A percentile compares a stretch with the other conserved stretches of the same genome.
These are phyloP conservation scores for Harpalus rubripes DNA, from an alignment of 2,888 invertebrate genomes.

Conservation along the genomic window DNA sequence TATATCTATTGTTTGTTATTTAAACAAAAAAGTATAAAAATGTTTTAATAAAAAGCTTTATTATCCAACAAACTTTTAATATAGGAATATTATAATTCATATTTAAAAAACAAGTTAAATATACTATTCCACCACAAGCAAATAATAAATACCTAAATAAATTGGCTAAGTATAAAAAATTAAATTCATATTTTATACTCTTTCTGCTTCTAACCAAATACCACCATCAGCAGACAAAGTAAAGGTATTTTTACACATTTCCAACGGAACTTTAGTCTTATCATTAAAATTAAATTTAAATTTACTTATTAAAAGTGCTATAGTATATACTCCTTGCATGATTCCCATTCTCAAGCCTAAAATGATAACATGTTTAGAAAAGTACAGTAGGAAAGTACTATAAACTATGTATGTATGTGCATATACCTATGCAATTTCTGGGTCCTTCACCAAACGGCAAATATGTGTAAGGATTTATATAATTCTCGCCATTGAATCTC, in stretches of 20 bases:
- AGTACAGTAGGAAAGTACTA: neutral
- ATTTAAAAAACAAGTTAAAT: too few species aligned
- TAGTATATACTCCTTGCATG: conserved; percentile 46
- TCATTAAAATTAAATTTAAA: conserved; percentile 54
- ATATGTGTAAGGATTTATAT: conserved; percentile 54
- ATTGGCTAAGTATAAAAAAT: neutral
- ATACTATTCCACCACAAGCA: too few species aligned
- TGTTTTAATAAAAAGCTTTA: too few species aligned
- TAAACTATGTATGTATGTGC: too few species aligned
- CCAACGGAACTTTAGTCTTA: conserved; percentile 37
- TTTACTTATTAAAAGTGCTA: conserved; percentile 45
- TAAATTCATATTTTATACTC: neutral
- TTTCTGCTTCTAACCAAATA: conserved; percentile 56
- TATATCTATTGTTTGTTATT: too few species aligned
- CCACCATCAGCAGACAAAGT: conserved; percentile 50
- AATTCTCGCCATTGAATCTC: conserved; percentile 53
- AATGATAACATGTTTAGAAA: neutral
- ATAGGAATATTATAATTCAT: too few species aligned
- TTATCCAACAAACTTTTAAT: too few species aligned
- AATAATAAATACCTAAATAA: too few species aligned
- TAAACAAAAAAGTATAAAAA: too few species aligned
- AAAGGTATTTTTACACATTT: conserved; percentile 55
- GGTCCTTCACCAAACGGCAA: conserved; percentile 56
- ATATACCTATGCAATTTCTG: conserved; percentile 61
- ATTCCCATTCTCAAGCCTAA: conserved; percentile 54